Evolutionary conservation across 2,113 vertebrate species (phyloP), one percentile per base, ranked within the genome.

Genomic region (Phasianus colchicus): DNA sequence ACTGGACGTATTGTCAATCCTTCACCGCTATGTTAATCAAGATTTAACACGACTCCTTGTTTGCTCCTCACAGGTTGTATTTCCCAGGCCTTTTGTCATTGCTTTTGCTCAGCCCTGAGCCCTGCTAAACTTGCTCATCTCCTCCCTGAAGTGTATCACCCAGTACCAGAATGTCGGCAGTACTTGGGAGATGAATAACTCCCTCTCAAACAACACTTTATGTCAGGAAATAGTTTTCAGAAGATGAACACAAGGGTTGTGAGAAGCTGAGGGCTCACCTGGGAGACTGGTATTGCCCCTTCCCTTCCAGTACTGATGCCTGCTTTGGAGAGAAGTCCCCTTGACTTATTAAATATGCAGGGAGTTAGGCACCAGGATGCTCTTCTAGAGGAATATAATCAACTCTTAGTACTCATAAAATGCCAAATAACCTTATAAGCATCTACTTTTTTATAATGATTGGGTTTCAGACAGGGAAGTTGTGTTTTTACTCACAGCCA

Each of bases 171-270:
- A 21, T 2, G 2, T 38, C 25, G 19, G 63, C 34, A 78, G 12
- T 19, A 9, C 32, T 71, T 71, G 15, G 21, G 2, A 4, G 9
- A 18, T 24, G 50, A 25, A n/a, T 32, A 45, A 5, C 20, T 3
- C 13, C 19, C 64, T 66, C 30, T 30, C 13, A 66, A 21, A 32
- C 9, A 22, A 45, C 20, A 45, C 64, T 71, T 48, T 71, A 38
- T 17, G 25, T 27, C 50, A 34, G 47, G 34, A 38, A 52, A 29
- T 52, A 50, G 25, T 71, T 48, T 64, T 78, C 42, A 63, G 47
- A 38, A 86, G 8, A 38, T 29, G n/a, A n/a, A 60, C 21, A 16
- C 1, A 1, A 57, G 3, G 20, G 22, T 11, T 0, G 0, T 43
- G n/a, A 60, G 50, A 86, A 58, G 20, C 30, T 45, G 0, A 63